Conservation (phyloP, 2,797 vertebrate genomes). For the Meriones psammophilus region DNA sequence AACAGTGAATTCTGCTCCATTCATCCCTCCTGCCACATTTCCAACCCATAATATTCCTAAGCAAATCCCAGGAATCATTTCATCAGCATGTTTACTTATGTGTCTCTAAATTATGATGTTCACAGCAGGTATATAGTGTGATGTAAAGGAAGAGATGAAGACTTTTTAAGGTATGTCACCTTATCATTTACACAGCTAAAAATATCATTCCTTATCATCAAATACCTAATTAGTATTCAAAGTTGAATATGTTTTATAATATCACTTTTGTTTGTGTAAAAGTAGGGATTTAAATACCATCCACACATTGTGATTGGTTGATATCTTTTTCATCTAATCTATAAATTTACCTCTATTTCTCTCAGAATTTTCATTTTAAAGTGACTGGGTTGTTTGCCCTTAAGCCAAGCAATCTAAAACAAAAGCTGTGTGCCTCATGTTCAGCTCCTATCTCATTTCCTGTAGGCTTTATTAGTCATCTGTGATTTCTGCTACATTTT, state of each 20-base stretch:
- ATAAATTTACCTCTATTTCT: neutral
- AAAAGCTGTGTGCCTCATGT: neutral
- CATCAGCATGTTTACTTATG: neutral
- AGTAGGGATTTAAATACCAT: neutral
- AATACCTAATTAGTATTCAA: conserved; percentile 27
- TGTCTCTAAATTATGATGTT: neutral
- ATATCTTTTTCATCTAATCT: neutral
- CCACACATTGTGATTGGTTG: neutral
- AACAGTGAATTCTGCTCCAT: neutral
- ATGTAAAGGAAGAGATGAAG: neutral
- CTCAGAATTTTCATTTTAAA: neutral
- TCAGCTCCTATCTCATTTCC: neutral
- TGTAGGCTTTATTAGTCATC: neutral
- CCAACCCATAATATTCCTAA: neutral
- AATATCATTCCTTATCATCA: neutral
- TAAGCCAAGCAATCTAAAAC: neutral
- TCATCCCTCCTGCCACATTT: neutral
- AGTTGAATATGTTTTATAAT: conserved; percentile 10
- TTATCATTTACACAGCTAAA: neutral
- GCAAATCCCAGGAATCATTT: neutral
- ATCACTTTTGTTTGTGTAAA: conserved; percentile 53
- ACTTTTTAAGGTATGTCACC: neutral
- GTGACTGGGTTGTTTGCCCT: neutral
- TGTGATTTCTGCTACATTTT: neutral
- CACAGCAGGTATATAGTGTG: neutral